Percentiles rank a stretch among this genome's conserved stretches.
phyloP scores from a whole-genome alignment of 2,888 invertebrate species.

The Drosophila macrothrix region DNA sequence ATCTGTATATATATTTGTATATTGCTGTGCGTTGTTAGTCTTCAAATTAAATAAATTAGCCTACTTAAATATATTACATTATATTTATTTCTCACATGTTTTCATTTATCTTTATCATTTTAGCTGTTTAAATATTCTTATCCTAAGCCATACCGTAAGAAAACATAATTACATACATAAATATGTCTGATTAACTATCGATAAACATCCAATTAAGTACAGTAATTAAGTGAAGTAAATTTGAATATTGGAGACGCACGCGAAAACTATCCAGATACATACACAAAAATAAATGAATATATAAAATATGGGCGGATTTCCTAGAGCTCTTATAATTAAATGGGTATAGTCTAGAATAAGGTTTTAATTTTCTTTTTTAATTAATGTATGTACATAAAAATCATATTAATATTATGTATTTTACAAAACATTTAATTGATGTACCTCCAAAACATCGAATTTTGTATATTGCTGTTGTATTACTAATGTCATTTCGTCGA shows the following conservation, averaged over 20 bases:
- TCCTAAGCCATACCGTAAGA: neutral
- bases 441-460: neutral
- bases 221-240: neutral
- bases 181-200: neutral
- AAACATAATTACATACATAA: neutral
- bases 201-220: neutral
- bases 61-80: neutral
- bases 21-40: neutral
- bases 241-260: neutral
- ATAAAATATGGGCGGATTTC: neutral
- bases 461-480: neutral
- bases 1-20: neutral
- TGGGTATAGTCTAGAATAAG: neutral
- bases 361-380: neutral
- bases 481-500: neutral
- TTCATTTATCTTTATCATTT: neutral
- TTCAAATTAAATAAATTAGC: neutral
- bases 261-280: neutral
- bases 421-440: neutral
- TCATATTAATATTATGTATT: neutral
- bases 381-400: neutral
- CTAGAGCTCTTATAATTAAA: neutral
- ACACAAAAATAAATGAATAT: neutral
- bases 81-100: neutral
- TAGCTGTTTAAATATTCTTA: neutral